A percentile compares a stretch with the other conserved stretches of the same genome.
Evolutionary conservation across 1,140 invertebrate species (phyloP).

Genomic region (Ceratoteleas bidentatus): DNA sequence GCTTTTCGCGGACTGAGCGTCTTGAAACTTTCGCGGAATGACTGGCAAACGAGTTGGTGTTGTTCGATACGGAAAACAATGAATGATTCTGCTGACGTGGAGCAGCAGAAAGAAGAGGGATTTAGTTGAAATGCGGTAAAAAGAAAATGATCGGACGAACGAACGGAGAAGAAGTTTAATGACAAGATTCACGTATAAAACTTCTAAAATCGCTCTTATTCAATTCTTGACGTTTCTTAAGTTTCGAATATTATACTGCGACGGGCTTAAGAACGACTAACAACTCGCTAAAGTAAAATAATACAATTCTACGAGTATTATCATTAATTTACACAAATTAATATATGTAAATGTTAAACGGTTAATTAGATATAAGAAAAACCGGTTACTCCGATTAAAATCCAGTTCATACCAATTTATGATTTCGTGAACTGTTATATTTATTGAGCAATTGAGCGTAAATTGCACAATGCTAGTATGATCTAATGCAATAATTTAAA

Average conservation of each 20-base stretch:
- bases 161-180: slow-evolving; percentile 36
- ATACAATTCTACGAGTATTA: too few species aligned
- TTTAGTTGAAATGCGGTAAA: slow-evolving; percentile 26
- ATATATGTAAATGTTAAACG: too few species aligned
- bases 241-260: neutral
- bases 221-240: slow-evolving; percentile 18
- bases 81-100: slow-evolving; percentile 13
- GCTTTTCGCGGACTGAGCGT: slow-evolving; percentile 12
- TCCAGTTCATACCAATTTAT: too few species aligned
- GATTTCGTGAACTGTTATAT: too few species aligned
- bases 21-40: slow-evolving; percentile 25
- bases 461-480: too few species aligned
- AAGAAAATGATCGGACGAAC: slow-evolving; percentile 15
- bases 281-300: too few species aligned
- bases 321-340: too few species aligned
- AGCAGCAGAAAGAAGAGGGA: slow-evolving; percentile 7
- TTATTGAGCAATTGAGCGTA: too few species aligned
- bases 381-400: too few species aligned
- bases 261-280: neutral
- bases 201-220: slow-evolving; percentile 33
- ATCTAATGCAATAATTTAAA: too few species aligned
- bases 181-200: slow-evolving; percentile 28
- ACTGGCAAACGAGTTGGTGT: slow-evolving; percentile 14
- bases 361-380: too few species aligned
- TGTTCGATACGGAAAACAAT: slow-evolving; percentile 20